Conservation (phyloP, 2,797 vertebrate genomes). For the Hylomyscus alleni region DNA sequence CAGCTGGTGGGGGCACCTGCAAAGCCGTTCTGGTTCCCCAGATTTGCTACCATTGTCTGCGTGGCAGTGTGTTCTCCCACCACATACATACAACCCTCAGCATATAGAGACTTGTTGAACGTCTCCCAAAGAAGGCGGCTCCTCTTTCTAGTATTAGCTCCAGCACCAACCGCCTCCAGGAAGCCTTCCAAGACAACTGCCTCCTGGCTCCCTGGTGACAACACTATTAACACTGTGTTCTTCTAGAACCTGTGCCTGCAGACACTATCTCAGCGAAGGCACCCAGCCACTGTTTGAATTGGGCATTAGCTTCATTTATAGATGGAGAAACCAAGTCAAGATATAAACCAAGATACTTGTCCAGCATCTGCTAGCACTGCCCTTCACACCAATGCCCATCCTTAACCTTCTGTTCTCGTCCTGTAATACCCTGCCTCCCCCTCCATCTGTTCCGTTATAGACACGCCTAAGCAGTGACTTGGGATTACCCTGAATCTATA, state of each 20-base stretch:
- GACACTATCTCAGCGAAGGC: not conserved
- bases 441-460: not conserved
- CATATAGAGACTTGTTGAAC: not conserved
- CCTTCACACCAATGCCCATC: not conserved
- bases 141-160: not conserved
- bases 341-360: not conserved
- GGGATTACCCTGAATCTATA: not conserved
- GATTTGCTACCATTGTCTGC: accelerated
- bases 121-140: not conserved
- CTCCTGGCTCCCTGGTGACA: not conserved
- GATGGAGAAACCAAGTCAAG: conserved; percentile 36
- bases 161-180: conserved; percentile 48
- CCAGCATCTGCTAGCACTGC: not conserved
- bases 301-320: not conserved
- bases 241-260: not conserved
- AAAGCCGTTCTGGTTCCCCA: not conserved
- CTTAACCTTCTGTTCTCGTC: not conserved
- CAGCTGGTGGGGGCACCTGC: not conserved
- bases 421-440: not conserved
- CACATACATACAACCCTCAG: not conserved
- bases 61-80: not conserved
- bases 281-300: not conserved
- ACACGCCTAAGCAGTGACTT: not conserved
- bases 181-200: conserved; percentile 16
- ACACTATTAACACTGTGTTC: not conserved